A percentile compares a stretch with the other conserved stretches of the same genome.
Conservation (phyloP, 2,113 vertebrate genomes). For the Pao palembangensis region DNA sequence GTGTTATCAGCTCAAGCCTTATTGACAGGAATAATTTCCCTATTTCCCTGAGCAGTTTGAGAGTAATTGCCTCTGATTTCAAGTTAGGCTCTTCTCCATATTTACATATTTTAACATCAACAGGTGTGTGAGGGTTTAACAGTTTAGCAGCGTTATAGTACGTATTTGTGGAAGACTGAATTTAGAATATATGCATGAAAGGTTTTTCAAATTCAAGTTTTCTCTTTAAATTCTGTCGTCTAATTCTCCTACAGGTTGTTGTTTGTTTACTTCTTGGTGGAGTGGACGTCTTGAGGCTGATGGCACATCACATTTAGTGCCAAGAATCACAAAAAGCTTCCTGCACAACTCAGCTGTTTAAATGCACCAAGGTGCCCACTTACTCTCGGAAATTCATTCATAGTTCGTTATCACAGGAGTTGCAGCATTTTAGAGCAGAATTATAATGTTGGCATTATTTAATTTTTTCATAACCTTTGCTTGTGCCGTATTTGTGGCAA, state of each 20-base stretch:
- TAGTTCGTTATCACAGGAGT: slow-evolving; percentile 10
- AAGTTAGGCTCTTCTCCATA: no score
- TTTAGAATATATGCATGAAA: no score
- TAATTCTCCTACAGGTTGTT: neutral
- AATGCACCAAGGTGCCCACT: slow-evolving; percentile 31
- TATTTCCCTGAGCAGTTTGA: no score
- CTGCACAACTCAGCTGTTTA: slow-evolving; percentile 32
- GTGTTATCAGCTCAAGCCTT: no score
- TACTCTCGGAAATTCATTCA: slow-evolving; percentile 16
- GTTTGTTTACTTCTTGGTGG: neutral
- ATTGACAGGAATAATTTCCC: no score
- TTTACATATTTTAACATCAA: no score
- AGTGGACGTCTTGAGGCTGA: slow-evolving; percentile 4
- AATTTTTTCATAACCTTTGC: slow-evolving; percentile 18
- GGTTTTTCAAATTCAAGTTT: neutral
- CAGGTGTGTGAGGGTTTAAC: no score
- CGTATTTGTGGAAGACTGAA: no score
- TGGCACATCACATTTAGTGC: slow-evolving; percentile 18
- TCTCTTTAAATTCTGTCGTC: neutral
- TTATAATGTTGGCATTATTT: slow-evolving; percentile 14
- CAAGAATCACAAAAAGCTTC: slow-evolving; percentile 31
- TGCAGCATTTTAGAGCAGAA: slow-evolving; percentile 16
- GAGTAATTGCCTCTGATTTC: no score
- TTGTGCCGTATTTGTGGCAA: slow-evolving; percentile 11
- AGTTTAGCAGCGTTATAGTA: no score